Conservation (phyloP, 2,797 vertebrate species). For the Apodemus agrarius region DNA sequence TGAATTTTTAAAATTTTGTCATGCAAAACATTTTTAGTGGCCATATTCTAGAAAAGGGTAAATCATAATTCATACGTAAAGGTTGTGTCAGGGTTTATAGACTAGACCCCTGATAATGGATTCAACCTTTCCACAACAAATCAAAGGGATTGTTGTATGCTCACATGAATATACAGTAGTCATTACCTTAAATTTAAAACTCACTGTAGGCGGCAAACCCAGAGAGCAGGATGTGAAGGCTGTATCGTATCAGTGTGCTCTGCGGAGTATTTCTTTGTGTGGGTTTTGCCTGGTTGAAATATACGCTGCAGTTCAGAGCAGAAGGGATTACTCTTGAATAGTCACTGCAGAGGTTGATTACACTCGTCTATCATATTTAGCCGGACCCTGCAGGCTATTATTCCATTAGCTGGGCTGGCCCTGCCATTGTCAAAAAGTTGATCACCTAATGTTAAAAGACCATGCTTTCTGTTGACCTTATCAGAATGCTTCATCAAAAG, state of each 20-base stretch:
- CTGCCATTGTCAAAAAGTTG: constrained; percentile 90
- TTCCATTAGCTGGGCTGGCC: constrained; percentile 92
- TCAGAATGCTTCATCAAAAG: constrained; percentile 90
- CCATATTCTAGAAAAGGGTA: constrained; percentile 82
- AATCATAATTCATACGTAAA: constrained; percentile 86
- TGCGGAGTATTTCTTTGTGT: constrained; percentile 90
- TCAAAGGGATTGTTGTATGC: constrained; percentile 88
- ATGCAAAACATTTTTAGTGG: constrained; percentile 85
- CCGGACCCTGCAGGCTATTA: constrained; percentile 94
- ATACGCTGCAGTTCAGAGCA: constrained; percentile 91
- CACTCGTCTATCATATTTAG: constrained; percentile 94
- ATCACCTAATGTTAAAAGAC: constrained; percentile 91
- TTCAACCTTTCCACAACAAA: constrained; percentile 88
- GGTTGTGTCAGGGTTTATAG: constrained; percentile 88
- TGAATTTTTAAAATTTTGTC: constrained; percentile 86
- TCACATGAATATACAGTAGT: constrained; percentile 90
- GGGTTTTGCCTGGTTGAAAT: constrained; percentile 90
- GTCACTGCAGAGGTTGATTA: constrained; percentile 96
- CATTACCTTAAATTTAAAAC: constrained; percentile 91
- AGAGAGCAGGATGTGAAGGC: constrained; percentile 87
- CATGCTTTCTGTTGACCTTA: constrained; percentile 90
- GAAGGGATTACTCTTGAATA: constrained; percentile 93
- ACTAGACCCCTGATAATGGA: constrained; percentile 88
- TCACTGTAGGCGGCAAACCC: constrained; percentile 83
- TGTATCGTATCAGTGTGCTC: constrained; percentile 91